Evolutionary conservation across 2,888 invertebrate genomes (phyloP).

Genomic region (Clunio marinus): DNA sequence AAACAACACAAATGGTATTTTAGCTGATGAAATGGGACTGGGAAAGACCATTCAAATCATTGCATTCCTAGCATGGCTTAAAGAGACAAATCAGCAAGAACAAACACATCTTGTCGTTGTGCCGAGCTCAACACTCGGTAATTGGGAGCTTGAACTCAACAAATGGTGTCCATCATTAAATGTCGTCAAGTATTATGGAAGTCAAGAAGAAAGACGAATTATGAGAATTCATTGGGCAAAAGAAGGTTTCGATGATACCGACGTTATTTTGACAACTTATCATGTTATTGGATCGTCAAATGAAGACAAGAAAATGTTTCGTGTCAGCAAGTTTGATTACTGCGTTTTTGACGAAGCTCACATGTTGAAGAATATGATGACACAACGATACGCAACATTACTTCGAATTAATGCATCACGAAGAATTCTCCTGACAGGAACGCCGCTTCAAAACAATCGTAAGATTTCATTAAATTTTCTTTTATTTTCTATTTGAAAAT

Average conservation of each 20-base stretch:
- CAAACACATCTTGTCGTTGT: constrained; percentile 90
- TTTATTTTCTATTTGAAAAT: no score
- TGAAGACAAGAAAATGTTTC: constrained; percentile 86
- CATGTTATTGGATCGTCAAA: constrained; percentile 64
- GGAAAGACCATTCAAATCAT: constrained; percentile 95
- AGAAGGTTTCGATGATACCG: constrained; percentile 64
- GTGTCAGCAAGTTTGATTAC: constrained; percentile 83
- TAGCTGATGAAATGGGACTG: constrained; percentile 97
- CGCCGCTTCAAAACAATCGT: constrained; percentile 95
- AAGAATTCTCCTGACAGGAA: constrained; percentile 87
- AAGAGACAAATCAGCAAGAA: constrained; percentile 67
- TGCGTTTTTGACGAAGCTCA: constrained; percentile 97
- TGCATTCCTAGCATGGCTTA: constrained; percentile 82
- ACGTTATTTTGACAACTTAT: constrained; percentile 80
- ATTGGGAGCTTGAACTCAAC: constrained; percentile 74
- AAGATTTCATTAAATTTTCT: no score
- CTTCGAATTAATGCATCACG: constrained; percentile 83
- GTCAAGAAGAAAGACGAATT: constrained; percentile 74
- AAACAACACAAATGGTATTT: constrained; percentile 86
- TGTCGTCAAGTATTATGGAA: constrained; percentile 86
- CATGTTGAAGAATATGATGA: constrained; percentile 97
- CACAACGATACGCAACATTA: constrained; percentile 82
- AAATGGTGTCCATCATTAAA: constrained; percentile 74
- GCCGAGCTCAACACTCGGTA: constrained; percentile 92
- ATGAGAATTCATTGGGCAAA: constrained; percentile 72